phyloP scores from a whole-genome alignment of 1,140 invertebrate genomes.

The Drosophila lacertosa region DNA sequence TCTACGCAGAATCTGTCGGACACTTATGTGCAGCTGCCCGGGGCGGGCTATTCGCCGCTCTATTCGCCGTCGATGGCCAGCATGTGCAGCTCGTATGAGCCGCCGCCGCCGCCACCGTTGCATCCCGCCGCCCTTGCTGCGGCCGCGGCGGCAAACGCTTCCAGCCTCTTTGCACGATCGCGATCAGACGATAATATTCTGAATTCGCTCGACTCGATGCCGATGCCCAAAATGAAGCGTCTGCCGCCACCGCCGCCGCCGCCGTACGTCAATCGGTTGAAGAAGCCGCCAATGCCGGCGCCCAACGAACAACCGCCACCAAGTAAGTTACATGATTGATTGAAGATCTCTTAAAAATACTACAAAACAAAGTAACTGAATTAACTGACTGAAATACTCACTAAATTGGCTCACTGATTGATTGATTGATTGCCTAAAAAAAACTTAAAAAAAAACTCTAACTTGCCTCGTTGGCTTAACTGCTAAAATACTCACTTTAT shows the following conservation, averaged over 20 bases:
- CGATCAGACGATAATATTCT: slow-evolving; percentile 92
- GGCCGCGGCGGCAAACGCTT: slow-evolving; percentile 84
- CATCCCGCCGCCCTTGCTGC: slow-evolving; percentile 85
- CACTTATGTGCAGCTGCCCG: slow-evolving; percentile 87
- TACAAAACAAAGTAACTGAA: too few species aligned
- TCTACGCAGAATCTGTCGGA: slow-evolving; percentile 91
- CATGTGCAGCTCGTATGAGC: slow-evolving; percentile 85
- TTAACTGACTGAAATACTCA: too few species aligned
- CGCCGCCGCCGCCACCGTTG: slow-evolving; percentile 85
- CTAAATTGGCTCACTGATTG: too few species aligned
- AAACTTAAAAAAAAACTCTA: too few species aligned
- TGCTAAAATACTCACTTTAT: background rate
- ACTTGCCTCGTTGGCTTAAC: background rate
- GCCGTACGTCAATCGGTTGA: slow-evolving; percentile 77
- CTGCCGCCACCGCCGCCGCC: slow-evolving; percentile 90
- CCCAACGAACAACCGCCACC: slow-evolving; percentile 82
- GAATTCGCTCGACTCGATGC: slow-evolving; percentile 87
- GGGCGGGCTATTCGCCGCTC: slow-evolving; percentile 85
- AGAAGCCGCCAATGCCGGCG: slow-evolving; percentile 80
- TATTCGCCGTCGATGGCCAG: slow-evolving; percentile 86
- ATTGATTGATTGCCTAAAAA: background rate
- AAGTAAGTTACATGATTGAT: slow-evolving; percentile 59
- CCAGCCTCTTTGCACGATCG: slow-evolving; percentile 87
- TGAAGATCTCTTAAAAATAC: too few species aligned
- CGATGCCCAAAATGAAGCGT: slow-evolving; percentile 88